phyloP scores from a whole-genome alignment of 1,140 invertebrate genomes.

The Cotesia chilonis region DNA sequence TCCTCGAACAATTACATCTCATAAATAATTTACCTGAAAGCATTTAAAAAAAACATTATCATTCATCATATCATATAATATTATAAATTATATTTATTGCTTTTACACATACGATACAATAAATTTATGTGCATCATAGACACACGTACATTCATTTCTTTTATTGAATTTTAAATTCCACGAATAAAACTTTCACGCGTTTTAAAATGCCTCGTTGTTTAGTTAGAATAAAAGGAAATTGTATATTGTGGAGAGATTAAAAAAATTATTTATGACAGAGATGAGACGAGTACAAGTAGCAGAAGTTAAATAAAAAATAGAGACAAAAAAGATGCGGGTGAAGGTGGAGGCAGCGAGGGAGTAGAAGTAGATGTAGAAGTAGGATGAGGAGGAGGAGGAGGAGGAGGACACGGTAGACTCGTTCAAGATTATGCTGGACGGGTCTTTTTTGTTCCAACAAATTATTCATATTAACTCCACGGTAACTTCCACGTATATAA shows the following conservation, averaged over 20 bases:
- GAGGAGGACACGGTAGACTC: slow-evolving; percentile 46
- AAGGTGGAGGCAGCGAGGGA: neutral
- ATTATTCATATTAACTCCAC: slow-evolving; percentile 55
- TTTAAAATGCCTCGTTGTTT: slow-evolving; percentile 5
- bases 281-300: neutral
- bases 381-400: slow-evolving; percentile 16
- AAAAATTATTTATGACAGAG: neutral
- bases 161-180: slow-evolving; percentile 14
- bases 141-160: slow-evolving; percentile 7
- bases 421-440: slow-evolving; percentile 41
- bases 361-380: slow-evolving; percentile 1
- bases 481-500: slow-evolving; percentile 42
- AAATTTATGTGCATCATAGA: neutral
- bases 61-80: no score
- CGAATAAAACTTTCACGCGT: slow-evolving; percentile 23
- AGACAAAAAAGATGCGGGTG: neutral
- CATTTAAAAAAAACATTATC: no score
- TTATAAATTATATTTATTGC: no score
- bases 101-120: neutral
- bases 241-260: neutral
- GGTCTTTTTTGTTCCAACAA: slow-evolving; percentile 40
- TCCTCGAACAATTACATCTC: no score
- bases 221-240: neutral
- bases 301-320: neutral
- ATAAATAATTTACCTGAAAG: no score